Base-by-base conservation (phyloP, 2,888 invertebrate species). In the Sarcophaga caerulescens region DNA sequence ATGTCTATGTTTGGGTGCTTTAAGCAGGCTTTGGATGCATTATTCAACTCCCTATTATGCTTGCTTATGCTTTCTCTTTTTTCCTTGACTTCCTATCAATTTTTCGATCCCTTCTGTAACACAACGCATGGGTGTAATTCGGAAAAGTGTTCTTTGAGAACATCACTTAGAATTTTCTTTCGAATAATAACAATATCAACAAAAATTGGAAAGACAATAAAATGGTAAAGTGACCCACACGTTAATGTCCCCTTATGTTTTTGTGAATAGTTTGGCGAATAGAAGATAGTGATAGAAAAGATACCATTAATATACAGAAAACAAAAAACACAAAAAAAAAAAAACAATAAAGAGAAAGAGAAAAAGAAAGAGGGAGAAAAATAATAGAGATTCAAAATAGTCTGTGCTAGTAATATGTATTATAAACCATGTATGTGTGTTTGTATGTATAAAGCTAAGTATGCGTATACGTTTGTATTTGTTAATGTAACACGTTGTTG, bases 401-500 rank as follows among this genome's bases (percentile, higher is more conserved):
- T 35, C 35, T 35, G 35, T 35, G 35, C 8, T 35, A 35, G 35
- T 35, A 35, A 35, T 35, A 35, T 35, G 35, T 8, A 35, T 35
- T 35, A 35, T 8, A 35, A 35, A 35, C 35, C 10, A 66, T 44
- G 44, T 66, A 66, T 66, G 14, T n/a, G 4, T 23, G 17, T 70
- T 5, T 57, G 11, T 14, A 47, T 47, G 52, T 52, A 12, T 52
- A 14, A 52, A 52, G 52, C 17, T 52, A 52, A 10, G 25, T 57
- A 23, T 21, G 35, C 35, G 45, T 66, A 19, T 10, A 19, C 35
- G 0, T 35, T 35, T 5, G n/a, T n/a, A 12, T 57, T 4, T 69
- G 69, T 74, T 14, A 44, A 23, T 65, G 63, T 76, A 62, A 14
- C 81, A 65, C 60, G 60, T 21, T 73, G 77, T 82, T 77, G 76